phyloP scores from a whole-genome alignment of 2,113 vertebrate genomes.

The Pluvianellus socialis region DNA sequence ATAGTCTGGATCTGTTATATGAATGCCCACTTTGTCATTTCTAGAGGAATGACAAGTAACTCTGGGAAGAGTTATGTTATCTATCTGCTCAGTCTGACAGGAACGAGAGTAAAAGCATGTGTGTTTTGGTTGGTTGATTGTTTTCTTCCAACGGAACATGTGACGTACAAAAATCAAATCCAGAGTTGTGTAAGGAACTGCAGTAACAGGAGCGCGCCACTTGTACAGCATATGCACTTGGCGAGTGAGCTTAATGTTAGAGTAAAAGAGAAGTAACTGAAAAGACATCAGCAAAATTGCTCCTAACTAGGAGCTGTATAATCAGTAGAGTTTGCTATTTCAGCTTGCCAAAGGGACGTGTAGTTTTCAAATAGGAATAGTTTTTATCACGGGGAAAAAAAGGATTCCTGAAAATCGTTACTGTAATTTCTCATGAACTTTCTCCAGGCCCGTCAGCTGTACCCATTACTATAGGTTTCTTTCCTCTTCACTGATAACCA shows the following conservation, averaged over 20 bases:
- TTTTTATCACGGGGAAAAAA: not conserved
- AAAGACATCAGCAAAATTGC: not conserved
- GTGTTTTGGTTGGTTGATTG: not conserved
- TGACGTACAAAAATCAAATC: not conserved
- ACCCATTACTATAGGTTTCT: not conserved
- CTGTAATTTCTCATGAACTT: not conserved
- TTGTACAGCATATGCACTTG: fast-evolving
- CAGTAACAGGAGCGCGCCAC: not conserved
- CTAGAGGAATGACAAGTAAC: not conserved
- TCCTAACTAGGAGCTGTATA: not conserved
- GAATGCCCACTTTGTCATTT: not conserved
- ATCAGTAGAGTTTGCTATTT: not conserved
- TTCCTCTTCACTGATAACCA: not conserved
- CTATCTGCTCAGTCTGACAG: not conserved
- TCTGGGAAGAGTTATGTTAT: not conserved
- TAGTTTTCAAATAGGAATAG: not conserved
- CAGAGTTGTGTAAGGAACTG: not conserved
- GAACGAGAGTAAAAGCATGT: not conserved
- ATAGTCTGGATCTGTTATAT: not conserved
- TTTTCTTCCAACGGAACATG: not conserved
- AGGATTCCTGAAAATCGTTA: not conserved
- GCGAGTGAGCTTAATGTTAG: fast-evolving
- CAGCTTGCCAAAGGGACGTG: not conserved
- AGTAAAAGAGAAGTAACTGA: not conserved
- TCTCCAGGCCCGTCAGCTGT: not conserved